phyloP scores from a whole-genome alignment of 2,113 vertebrate genomes.

The Balaeniceps rex region DNA sequence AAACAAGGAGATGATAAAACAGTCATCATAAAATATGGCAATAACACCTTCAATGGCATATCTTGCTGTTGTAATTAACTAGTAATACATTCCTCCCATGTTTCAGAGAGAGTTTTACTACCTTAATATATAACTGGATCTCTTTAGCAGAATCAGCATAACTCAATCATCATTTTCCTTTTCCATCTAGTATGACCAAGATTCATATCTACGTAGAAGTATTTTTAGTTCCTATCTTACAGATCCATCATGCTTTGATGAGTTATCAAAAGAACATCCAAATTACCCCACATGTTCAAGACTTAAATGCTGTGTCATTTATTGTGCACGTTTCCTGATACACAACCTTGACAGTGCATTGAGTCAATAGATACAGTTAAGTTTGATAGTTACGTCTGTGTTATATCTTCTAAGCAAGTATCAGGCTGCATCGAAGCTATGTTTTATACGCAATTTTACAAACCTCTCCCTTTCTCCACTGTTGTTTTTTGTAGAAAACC shows the following conservation, averaged over 20 bases:
- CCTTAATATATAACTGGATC: conserved; percentile 20
- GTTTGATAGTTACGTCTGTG: background rate
- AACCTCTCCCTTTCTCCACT: background rate
- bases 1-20: conserved; percentile 47
- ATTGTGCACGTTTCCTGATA: background rate
- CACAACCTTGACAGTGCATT: background rate
- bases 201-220: background rate
- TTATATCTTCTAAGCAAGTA: background rate
- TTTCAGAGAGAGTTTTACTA: conserved; percentile 36
- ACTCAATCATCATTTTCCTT: background rate
- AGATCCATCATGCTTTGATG: background rate
- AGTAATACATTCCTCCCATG: conserved; percentile 35
- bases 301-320: background rate
- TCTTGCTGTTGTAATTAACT: conserved; percentile 50
- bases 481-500: background rate
- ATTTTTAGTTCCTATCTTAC: background rate
- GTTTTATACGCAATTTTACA: background rate
- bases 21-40: conserved; percentile 30
- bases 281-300: background rate
- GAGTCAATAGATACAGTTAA: background rate
- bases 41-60: conserved; percentile 18
- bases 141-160: conserved; percentile 36
- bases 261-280: background rate
- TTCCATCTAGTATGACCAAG: background rate
- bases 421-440: background rate